Percentiles rank a stretch among this genome's conserved stretches.
Evolutionary conservation across 35 echinoderm and acorn worm genomes (phyloP).

Genomic region (Lytechinus variegatus): DNA sequence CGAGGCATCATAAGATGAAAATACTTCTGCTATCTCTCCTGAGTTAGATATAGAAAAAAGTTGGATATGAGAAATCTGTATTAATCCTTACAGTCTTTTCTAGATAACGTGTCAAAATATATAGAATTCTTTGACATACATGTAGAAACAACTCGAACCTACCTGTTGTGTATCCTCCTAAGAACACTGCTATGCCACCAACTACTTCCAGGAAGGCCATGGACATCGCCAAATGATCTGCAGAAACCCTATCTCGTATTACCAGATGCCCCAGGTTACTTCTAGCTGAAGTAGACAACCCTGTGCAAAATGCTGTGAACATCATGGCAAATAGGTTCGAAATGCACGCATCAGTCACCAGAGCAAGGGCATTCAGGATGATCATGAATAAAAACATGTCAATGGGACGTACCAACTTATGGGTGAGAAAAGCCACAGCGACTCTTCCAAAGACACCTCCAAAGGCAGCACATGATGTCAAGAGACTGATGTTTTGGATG

Average conservation of each 20-base stretch:
- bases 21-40: too few relatives aligned
- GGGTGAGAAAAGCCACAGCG: neutral
- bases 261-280: neutral
- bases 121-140: too few relatives aligned
- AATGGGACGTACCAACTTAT: neutral
- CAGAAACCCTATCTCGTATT: neutral
- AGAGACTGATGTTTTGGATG: neutral
- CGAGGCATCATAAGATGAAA: too few relatives aligned
- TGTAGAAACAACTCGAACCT: neutral
- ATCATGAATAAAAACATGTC: neutral
- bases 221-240: neutral
- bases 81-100: too few relatives aligned
- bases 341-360: neutral
- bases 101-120: too few relatives aligned
- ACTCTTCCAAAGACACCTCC: neutral
- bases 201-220: neutral
- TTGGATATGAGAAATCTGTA: too few relatives aligned
- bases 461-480: neutral
- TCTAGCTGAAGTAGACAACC: neutral
- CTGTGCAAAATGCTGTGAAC: neutral
- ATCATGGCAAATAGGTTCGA: neutral
- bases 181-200: neutral
- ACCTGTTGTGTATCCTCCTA: neutral
- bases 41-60: too few relatives aligned
- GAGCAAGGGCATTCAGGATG: neutral